Base-by-base conservation (phyloP, 2,888 invertebrate genomes). In the Ornithoptera priamus region DNA sequence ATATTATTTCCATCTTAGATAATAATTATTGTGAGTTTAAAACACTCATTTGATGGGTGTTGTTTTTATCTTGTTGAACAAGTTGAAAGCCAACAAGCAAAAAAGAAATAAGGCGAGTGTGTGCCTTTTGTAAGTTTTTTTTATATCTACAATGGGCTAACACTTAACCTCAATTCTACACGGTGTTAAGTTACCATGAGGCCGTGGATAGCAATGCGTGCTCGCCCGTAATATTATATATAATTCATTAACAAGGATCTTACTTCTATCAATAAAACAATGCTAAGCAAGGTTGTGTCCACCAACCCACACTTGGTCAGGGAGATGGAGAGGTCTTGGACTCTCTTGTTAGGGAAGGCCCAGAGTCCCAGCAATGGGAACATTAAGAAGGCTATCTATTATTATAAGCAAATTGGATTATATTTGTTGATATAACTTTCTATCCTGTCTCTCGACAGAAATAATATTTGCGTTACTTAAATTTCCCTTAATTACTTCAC, bases 401-500 rank as follows among this genome's bases (percentile, higher is more conserved):
- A 46, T 46, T 46, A 75, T 74, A 84, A 82, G 80, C 78, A 77
- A 81, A 74, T 76, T 74, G 67, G 74, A 73, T 74, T 70, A 73
- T 72, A 73, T 74, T 69, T 72, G 73, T 69, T 72, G 73, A 70
- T 75, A 75, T 74, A 75, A 76, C 75, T 77, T 73, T 68, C 67
- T 74, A 78, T 77, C 2, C 77, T 75, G 76, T 77, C 80, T 80
- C 81, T 85, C 86, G 88, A 89, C 89, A 87, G 84, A 86, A 84
- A 83, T 77, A 76, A 76, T 60, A 58, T 67, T 63, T 58, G 68
- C 75, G 79, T 79, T 76, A 81, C 76, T 80, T 78, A 80, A 79
- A 81, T 78, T 80, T 56, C 39, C 63, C 83, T 85, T 83, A 85
- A 81, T 81, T 86, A 88, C 85, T 69, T 86, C 80, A 82, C 84